Evolutionary conservation across 2,797 vertebrate species (phyloP), one percentile per base, ranked within the genome.

Genomic region (Gymnoscopelus braueri): DNA sequence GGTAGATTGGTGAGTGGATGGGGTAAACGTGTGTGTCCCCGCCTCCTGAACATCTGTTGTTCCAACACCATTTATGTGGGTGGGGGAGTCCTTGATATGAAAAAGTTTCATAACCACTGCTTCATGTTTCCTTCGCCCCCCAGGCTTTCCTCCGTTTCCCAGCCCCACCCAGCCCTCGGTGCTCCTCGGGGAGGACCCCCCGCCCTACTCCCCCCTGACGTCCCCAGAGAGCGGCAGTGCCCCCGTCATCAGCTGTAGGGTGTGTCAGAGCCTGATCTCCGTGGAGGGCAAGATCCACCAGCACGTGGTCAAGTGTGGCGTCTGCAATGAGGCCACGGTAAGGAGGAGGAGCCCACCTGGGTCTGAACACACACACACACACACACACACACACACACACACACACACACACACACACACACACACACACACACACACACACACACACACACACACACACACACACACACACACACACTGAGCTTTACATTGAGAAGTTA

Each of bases 281-380:
- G 96, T 97, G 71, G 96, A 98, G 89, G 94, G 93, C 2, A 95
- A 95, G 87, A 91, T 93, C 81, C 93, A 94, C 77, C 94, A 95
- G 67, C 94, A 98, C 3, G 96, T 98, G 77, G 96, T 98, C 60
- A 98, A 98, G 89, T 98, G 97, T 70, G 95, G 95, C 1, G 94
- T 96, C 78, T 97, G 96, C 91, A 97, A 97, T 56, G 96, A 97
- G 90, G 96, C 96, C 47, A 98, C 96, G 74, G 96, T 98, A 89
- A 19, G 19, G 19, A 19, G 85, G 96, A 83, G 14, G 50, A 11
- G 50, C 5, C 52, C 63, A 65, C 39, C 39, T 9, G 39, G 39
- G 39, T 44, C 39, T 44, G 39, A 79, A 63, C 60, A 3, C 3
- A 19, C 10, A 56, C 14, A 0, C 54, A 29, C 35, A 13, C 29